Base-by-base conservation (phyloP, 2,888 invertebrate species). In the Ypsolopha scabrella region DNA sequence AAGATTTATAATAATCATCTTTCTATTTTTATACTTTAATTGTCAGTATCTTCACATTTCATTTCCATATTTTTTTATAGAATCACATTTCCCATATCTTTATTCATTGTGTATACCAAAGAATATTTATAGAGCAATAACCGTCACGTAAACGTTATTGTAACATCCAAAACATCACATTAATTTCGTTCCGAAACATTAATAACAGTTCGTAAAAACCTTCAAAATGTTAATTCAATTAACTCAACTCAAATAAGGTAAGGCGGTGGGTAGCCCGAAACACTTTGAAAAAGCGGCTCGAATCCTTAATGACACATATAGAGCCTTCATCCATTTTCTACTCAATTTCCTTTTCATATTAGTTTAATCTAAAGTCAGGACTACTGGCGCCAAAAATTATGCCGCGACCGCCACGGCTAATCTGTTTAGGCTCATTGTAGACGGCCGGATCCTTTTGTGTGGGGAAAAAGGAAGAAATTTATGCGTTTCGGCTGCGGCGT, bases 381-480 rank as follows among this genome's bases (percentile, higher is more conserved):
- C 80, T 83, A 78, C 80, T 85, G 86, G 86, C 86, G 86, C 86
- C 86, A 86, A 86, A 86, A 86, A 86, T 86, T 83, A 85, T 82
- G 72, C 76, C 73, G 73, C 75, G 81, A 78, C 78, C 82, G 71
- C 70, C 81, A 70, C 68, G 72, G 68, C 72, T 85, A 85, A 86
- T 85, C 82, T 80, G 75, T 85, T 86, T 85, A 86, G 80, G 76
- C 74, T 81, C 75, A 75, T 76, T 75, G 79, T 75, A 64, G 75
- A 70, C 67, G 71, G 70, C 68, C 69, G 78, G 81, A 76, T 65
- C 68, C 78, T 78, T 85, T 86, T 86, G 86, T 83, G 81, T 74
- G 76, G 73, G 80, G 78, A 85, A 35, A 86, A 86, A 85, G 80
- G 82, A 83, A 83, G 80, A 86, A 85, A 86, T 85, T 86, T 86